phyloP scores from a whole-genome alignment of 2,888 invertebrate species.

The Hypselothyrea guttata region DNA sequence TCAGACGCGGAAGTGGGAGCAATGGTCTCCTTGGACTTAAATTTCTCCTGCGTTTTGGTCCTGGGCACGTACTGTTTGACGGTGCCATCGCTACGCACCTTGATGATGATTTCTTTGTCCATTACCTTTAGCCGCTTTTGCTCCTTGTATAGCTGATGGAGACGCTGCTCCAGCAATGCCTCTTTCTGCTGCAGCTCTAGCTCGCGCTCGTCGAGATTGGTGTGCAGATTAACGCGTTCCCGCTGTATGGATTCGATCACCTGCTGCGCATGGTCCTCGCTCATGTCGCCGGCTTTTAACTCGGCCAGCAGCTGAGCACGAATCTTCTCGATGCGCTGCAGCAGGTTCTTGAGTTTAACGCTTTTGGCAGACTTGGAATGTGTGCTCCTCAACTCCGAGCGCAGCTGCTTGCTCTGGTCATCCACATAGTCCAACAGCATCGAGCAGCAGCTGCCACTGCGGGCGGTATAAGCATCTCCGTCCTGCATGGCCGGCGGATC shows the following conservation, averaged over 20 bases:
- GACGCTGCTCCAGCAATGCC: constrained; percentile 55
- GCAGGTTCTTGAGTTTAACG: constrained; percentile 60
- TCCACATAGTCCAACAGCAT: constrained; percentile 79
- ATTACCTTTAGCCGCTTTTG: constrained; percentile 30
- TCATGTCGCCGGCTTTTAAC: constrained; percentile 57
- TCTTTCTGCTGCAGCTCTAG: constrained; percentile 76
- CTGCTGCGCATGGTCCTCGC: constrained; percentile 53
- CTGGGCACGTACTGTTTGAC: constrained; percentile 48
- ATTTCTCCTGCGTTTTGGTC: background rate
- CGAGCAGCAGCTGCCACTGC: constrained; percentile 78
- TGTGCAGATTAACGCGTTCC: constrained; percentile 72
- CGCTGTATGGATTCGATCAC: constrained; percentile 71
- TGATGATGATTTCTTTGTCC: constrained; percentile 78
- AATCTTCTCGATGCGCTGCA: constrained; percentile 76
- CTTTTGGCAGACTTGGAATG: constrained; percentile 61
- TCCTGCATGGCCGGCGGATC: constrained; percentile 22
- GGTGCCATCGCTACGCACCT: constrained; percentile 64
- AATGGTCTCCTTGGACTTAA: no score
- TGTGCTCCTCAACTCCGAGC: constrained; percentile 70
- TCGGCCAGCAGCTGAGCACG: constrained; percentile 72
- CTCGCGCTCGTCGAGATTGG: constrained; percentile 59
- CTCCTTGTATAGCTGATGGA: constrained; percentile 46
- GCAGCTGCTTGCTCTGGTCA: constrained; percentile 77
- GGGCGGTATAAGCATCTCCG: constrained; percentile 25
- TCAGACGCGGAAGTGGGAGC: background rate